phyloP scores from a whole-genome alignment of 2,888 invertebrate genomes.

The Polyommatus icarus region DNA sequence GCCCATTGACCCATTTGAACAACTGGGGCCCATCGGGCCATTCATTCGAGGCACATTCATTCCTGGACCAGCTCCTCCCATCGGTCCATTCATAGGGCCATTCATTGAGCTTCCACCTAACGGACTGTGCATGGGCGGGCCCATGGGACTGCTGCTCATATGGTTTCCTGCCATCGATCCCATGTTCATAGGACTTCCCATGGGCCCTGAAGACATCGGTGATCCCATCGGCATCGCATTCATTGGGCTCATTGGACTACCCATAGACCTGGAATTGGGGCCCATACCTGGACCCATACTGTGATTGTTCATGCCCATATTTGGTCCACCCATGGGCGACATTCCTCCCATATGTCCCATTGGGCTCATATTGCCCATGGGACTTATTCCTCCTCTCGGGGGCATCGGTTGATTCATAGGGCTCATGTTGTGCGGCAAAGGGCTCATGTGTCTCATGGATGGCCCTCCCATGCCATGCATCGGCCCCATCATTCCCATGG shows the following conservation, averaged over 20 bases:
- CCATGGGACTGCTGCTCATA: slow-evolving; percentile 87
- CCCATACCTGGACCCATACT: slow-evolving; percentile 82
- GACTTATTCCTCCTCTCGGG: slow-evolving; percentile 82
- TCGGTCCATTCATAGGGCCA: slow-evolving; percentile 79
- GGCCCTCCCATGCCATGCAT: slow-evolving; percentile 83
- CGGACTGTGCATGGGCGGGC: slow-evolving; percentile 88
- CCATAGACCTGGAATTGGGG: slow-evolving; percentile 82
- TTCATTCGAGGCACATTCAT: slow-evolving; percentile 80
- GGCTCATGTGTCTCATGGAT: slow-evolving; percentile 84
- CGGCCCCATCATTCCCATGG: slow-evolving; percentile 84
- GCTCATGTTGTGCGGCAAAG: slow-evolving; percentile 80
- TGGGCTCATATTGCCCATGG: slow-evolving; percentile 87
- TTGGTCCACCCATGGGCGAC: slow-evolving; percentile 86
- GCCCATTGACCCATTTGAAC: slow-evolving; percentile 81
- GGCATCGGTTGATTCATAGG: slow-evolving; percentile 84
- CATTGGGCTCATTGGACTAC: slow-evolving; percentile 88
- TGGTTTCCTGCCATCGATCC: slow-evolving; percentile 81
- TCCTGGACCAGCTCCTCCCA: slow-evolving; percentile 82
- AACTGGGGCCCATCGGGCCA: slow-evolving; percentile 78
- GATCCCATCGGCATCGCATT: slow-evolving; percentile 86
- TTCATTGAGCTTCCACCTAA: slow-evolving; percentile 80
- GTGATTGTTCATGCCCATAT: slow-evolving; percentile 84
- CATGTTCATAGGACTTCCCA: slow-evolving; percentile 88
- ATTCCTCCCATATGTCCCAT: slow-evolving; percentile 84
- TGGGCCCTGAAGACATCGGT: slow-evolving; percentile 84